Base-by-base conservation (phyloP, 2,888 invertebrate species). In the Drosophila paramelanica region DNA sequence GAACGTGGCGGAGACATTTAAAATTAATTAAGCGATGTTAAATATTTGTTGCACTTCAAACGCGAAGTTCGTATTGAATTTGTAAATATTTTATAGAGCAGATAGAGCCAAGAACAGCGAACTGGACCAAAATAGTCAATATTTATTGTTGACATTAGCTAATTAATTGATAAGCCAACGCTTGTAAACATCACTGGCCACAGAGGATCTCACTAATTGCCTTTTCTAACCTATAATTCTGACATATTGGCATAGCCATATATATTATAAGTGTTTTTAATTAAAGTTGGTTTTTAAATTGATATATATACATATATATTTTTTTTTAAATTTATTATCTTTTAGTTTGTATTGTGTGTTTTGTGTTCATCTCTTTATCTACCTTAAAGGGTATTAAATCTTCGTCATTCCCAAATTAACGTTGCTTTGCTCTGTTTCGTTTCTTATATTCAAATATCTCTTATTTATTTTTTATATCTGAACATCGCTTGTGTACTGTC, bases 91-190 rank as follows among this genome's bases (percentile, higher is more conserved):
- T 67, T 10, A 72, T 72, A 51, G 27, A 45, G 45, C 38, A 36
- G 20, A 10, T 4, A 7, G 17, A 45, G 38, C 49, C 25, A 11
- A 42, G 17, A 17, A 52, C 27, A 41, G 14, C 36, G 45, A 62
- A 55, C 61, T 58, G 55, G 73, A 69, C 83, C 64, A 51, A 68
- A 73, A 60, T 59, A 39, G 73, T 60, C 77, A 82, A 82, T 78
- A 82, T 82, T 82, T 65, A 46, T 52, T 70, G 67, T 86, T 86
- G 79, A 81, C 73, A 70, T 79, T 81, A 73, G 78, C 76, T 84
- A 84, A 85, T 85, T 85, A 87, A 81, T 84, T 84, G 78, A 87
- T 87, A 87, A 87, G 77, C 85, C 81, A 80, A 71, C 67, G 71
- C 64, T 71, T 73, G 79, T 72, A 79, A 85, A 76, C 81, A 81